Percentiles rank a stretch among this genome's conserved stretches.
Conservation (phyloP, 2,113 vertebrate genomes). For the Morone chrysops region DNA sequence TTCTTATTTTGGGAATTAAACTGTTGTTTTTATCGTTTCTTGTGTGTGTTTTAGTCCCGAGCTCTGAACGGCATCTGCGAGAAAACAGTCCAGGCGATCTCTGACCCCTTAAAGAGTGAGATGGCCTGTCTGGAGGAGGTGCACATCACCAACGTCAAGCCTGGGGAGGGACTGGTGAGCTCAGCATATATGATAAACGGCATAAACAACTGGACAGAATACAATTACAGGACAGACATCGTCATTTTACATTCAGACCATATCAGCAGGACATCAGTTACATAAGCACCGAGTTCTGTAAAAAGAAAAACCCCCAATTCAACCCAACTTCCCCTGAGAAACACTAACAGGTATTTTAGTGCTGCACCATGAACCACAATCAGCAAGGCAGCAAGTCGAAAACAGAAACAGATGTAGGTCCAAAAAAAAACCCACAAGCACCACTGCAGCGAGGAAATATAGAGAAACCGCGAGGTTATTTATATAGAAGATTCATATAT, state of each 20-base stretch:
- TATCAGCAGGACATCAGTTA: conserved; percentile 6
- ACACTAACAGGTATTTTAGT: conserved; percentile 25
- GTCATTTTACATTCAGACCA: background rate
- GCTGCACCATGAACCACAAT: conserved; percentile 31
- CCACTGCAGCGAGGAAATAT: background rate
- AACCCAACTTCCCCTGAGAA: conserved; percentile 23
- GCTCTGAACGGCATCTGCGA: conserved; percentile 93
- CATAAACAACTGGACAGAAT: background rate
- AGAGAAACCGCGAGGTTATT: conserved; percentile 23
- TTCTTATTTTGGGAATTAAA: background rate
- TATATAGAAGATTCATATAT: background rate
- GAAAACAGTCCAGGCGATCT: conserved; percentile 86
- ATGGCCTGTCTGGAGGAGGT: conserved; percentile 91
- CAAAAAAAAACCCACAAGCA: background rate
- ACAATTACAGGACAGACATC: background rate
- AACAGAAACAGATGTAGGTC: conserved; percentile 27
- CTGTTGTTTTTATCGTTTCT: background rate
- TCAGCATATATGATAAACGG: background rate
- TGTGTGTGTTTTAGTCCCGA: conserved; percentile 85
- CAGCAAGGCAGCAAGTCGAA: background rate
- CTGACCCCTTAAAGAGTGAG: conserved; percentile 89
- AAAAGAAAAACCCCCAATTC: conserved; percentile 25
- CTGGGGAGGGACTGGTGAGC: conserved; percentile 95
- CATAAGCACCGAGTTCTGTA: background rate
- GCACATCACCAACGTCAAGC: conserved; percentile 88